These are phyloP conservation scores for Sphecodes monilicornis DNA, from an alignment of 2,888 invertebrate species.

Conservation along the genomic window DNA sequence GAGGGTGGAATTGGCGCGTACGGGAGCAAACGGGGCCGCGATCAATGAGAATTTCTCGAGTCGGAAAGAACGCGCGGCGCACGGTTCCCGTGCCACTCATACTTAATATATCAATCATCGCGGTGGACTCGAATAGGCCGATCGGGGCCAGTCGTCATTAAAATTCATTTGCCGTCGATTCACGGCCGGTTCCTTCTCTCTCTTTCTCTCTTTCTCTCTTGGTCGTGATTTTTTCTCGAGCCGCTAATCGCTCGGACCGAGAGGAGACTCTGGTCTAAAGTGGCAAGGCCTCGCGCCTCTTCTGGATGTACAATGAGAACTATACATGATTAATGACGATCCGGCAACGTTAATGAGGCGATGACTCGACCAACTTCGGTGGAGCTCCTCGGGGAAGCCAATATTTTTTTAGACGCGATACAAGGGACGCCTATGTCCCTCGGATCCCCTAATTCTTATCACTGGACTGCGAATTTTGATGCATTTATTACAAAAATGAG, in stretches of 20 bases:
- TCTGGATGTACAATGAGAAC: slow-evolving; percentile 64
- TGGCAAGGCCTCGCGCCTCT: slow-evolving; percentile 52
- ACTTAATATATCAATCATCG: slow-evolving; percentile 78
- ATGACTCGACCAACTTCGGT: slow-evolving; percentile 83
- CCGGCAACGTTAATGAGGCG: slow-evolving; percentile 81
- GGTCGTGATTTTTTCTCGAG: slow-evolving; percentile 35
- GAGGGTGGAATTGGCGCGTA: background rate
- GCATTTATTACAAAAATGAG: background rate
- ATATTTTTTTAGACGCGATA: slow-evolving; percentile 33
- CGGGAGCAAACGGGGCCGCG: slow-evolving; percentile 15
- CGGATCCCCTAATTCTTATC: background rate
- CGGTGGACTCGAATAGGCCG: slow-evolving; percentile 67
- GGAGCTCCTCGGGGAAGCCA: slow-evolving; percentile 74
- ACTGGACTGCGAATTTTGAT: background rate
- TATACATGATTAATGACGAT: slow-evolving; percentile 83
- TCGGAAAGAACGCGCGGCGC: slow-evolving; percentile 5
- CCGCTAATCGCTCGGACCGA: slow-evolving; percentile 46
- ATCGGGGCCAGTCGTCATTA: slow-evolving; percentile 76
- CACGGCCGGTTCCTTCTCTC: slow-evolving; percentile 63
- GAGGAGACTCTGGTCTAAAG: slow-evolving; percentile 48
- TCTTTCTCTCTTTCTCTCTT: slow-evolving; percentile 1
- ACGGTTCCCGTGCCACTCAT: slow-evolving; percentile 22
- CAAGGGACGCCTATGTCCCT: background rate
- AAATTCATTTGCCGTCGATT: slow-evolving; percentile 82
- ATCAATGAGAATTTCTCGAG: slow-evolving; percentile 14